Base-by-base conservation (phyloP, 2,113 vertebrate genomes). In the Amphiprion percula region DNA sequence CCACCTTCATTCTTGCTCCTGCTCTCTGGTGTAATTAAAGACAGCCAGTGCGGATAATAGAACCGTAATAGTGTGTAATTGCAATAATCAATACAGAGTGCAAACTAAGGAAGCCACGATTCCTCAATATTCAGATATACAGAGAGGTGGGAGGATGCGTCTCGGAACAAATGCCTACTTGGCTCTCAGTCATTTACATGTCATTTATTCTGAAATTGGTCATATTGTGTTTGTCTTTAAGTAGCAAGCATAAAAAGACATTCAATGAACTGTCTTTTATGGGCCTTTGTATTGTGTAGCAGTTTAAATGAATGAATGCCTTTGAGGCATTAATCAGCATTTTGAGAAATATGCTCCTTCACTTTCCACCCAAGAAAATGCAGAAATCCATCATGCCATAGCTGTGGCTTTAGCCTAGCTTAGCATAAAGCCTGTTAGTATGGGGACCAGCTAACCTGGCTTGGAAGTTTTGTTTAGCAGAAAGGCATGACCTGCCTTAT, bases 1-100 rank as follows among this genome's bases (percentile, higher is more conserved):
- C 70, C 66, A 79, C 70, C 78, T 82, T 77, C 87, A 82, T 79
- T 74, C 76, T 52, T 62, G 55, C 68, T 77, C 63, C 50, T 64
- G 54, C 80, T 86, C 81, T 88, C 84, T 54, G 26, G 79, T 88
- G 84, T 94, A 93, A 93, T 94, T 92, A 93, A 92, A 92, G 83
- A 79, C 85, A 91, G 88, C 82, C 82, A 74, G 82, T 73, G 87
- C 62, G 55, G 83, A 92, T 93, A 94, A 94, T 93, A 90, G 91
- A 87, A 88, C 61, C 15, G 74, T 93, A 92, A 92, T 93, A 54
- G 85, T 90, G 86, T 88, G 83, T 93, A 93, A 94, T 93, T 90
- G 80, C 84, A 65, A 87, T 87, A 90, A 92, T 94, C 90, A 94
- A 91, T 93, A 91, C 81, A 90, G 69, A 74, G 72, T 76, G 75